These are phyloP conservation scores for Falco novaeseelandiae DNA, from an alignment of 2,797 vertebrate genomes.

Conservation along the genomic window DNA sequence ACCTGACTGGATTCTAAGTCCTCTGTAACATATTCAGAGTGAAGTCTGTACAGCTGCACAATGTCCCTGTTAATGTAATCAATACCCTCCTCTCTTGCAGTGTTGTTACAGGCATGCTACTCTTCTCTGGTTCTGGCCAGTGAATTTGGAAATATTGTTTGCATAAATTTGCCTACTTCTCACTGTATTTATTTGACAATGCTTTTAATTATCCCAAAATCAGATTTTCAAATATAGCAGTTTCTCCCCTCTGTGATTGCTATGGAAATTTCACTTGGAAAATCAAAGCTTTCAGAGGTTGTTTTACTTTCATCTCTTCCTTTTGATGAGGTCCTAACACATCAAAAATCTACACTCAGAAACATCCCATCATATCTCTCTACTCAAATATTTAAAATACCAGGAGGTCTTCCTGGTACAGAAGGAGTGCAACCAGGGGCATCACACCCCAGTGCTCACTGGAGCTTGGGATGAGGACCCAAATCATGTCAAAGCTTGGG, in stretches of 20 bases:
- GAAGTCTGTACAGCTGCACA: not conserved
- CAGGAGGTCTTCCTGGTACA: not conserved
- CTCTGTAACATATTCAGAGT: not conserved
- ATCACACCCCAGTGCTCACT: not conserved
- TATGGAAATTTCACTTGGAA: not conserved
- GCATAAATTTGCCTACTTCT: not conserved
- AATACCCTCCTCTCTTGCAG: not conserved
- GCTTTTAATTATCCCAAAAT: not conserved
- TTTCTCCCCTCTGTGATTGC: not conserved
- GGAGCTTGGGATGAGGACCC: not conserved
- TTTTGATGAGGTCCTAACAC: conserved; percentile 8
- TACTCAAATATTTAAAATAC: not conserved
- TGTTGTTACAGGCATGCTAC: not conserved
- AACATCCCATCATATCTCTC: not conserved
- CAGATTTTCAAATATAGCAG: not conserved
- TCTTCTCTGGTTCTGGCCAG: not conserved
- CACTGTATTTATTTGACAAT: not conserved
- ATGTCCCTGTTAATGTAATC: not conserved
- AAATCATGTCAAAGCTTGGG: not conserved
- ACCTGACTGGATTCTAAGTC: not conserved
- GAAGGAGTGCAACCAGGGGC: not conserved
- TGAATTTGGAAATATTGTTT: not conserved
- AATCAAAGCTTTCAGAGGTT: not conserved
- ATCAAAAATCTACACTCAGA: not conserved
- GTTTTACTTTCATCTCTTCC: not conserved